phyloP scores from a whole-genome alignment of 2,113 vertebrate genomes.

The Vulpes ferrilata region DNA sequence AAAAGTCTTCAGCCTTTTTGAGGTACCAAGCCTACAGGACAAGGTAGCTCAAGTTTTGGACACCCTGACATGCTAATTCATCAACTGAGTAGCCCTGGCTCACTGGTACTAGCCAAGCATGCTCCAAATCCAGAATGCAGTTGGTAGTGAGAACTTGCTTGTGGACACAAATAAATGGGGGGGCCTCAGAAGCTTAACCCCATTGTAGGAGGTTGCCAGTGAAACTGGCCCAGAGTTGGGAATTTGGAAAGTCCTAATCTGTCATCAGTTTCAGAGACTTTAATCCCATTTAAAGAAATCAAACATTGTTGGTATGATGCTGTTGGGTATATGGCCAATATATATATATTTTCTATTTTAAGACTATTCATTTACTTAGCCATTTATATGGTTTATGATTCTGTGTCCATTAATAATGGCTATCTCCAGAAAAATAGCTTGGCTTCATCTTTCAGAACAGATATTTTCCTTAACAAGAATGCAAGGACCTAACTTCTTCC shows the following conservation, averaged over 20 bases:
- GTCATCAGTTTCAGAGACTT: not conserved
- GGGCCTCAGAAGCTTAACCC: not conserved
- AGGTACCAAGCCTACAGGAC: not conserved
- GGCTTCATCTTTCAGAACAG: constrained; percentile 60
- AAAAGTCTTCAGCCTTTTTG: not conserved
- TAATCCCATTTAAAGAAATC: constrained; percentile 35
- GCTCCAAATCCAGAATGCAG: not conserved
- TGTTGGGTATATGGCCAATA: not conserved
- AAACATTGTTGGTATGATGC: constrained; percentile 2
- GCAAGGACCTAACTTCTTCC: not conserved
- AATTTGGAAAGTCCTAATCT: constrained; percentile 9
- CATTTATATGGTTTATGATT: constrained; percentile 49
- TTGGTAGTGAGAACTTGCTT: not conserved
- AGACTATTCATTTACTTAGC: constrained; percentile 12
- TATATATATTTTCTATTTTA: not conserved
- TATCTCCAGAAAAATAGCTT: constrained; percentile 28
- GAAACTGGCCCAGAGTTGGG: not conserved
- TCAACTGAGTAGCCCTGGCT: not conserved
- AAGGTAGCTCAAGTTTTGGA: not conserved
- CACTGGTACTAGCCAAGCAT: not conserved
- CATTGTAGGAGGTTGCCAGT: not conserved
- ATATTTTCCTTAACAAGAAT: too few species aligned
- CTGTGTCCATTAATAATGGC: constrained; percentile 32
- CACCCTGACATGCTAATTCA: not conserved
- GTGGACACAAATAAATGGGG: not conserved